Evolutionary conservation across 2,888 invertebrate species (phyloP), one percentile per base, ranked within the genome.

Genomic region (Ferdinandea cuprea): DNA sequence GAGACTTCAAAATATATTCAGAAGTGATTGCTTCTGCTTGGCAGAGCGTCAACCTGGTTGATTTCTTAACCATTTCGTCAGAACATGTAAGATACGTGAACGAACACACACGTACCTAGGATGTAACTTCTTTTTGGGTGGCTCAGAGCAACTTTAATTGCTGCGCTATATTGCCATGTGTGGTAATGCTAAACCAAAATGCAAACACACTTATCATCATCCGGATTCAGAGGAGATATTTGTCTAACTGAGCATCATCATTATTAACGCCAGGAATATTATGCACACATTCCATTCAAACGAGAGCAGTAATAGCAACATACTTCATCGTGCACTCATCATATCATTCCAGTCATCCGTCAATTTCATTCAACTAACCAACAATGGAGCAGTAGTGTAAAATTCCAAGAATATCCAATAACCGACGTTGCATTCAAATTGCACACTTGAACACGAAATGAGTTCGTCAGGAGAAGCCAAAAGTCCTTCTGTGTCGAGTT

Each of bases 371-470:
- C 59, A 76, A 63, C 71, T 54, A 66, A 77, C 66, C 66, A 77
- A 77, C 77, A 71, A 81, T 63, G 56, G 56, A 77, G 81, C 81
- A 77, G 72, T 77, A 61, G 77, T 81, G 77, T 77, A 72, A 77
- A 72, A 78, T 78, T 83, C 77, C 77, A 83, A 83, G 77, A 66
- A 77, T 78, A 66, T 66, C 61, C 77, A 80, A 46, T 68, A 74
- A 68, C 76, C 69, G 59, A 61, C 59, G 61, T 68, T 66, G 72
- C 54, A 78, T 77, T 83, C 66, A 72, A 83, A 83, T 78, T 83
- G 81, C 72, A 77, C 72, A 72, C 81, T 83, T 77, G 72, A 83
- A 72, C 81, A 83, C 71, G 81, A 83, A 83, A 83, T 72, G 72
- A 78, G 78, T 78, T 68, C 72, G 61, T 58, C 68, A 66, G 28